These are phyloP conservation scores for Muscicapa comitata DNA, from an alignment of 2,797 vertebrate species.

Conservation along the genomic window DNA sequence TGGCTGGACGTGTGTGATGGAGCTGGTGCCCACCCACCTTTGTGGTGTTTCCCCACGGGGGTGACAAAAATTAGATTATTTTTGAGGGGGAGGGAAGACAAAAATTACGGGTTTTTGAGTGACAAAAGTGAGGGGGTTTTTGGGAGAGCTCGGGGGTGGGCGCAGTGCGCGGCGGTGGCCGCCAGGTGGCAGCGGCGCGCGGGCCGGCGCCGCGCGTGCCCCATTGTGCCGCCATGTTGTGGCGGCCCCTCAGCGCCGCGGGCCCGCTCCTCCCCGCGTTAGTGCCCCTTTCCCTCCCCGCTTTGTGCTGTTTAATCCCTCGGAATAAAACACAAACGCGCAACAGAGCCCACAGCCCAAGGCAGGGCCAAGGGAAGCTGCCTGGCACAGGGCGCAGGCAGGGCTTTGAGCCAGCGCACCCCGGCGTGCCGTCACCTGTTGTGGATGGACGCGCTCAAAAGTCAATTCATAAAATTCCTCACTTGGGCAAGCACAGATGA, in stretches of 20 bases:
- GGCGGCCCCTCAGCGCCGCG: accelerated
- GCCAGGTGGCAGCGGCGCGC: constrained; percentile 32
- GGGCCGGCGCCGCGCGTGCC: background rate
- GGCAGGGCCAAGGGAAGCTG: background rate
- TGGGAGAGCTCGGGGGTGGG: accelerated
- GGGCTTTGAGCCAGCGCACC: background rate
- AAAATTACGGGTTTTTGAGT: accelerated
- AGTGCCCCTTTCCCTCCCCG: accelerated
- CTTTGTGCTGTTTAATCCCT: background rate
- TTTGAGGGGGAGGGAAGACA: accelerated
- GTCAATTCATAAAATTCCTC: constrained; percentile 16
- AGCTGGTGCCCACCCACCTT: accelerated
- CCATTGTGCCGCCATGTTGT: constrained; percentile 38
- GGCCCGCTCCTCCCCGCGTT: background rate
- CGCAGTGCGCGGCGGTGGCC: background rate
- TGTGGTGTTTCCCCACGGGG: accelerated
- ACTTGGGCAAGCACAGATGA: background rate
- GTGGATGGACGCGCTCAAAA: background rate
- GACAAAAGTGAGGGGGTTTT: background rate
- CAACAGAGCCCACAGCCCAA: background rate
- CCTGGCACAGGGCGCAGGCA: background rate
- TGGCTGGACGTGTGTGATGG: accelerated
- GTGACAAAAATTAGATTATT: background rate
- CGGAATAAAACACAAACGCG: background rate
- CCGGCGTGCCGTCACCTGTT: background rate